Conservation (phyloP, 2,888 invertebrate species). For the Tiphia femorata region DNA sequence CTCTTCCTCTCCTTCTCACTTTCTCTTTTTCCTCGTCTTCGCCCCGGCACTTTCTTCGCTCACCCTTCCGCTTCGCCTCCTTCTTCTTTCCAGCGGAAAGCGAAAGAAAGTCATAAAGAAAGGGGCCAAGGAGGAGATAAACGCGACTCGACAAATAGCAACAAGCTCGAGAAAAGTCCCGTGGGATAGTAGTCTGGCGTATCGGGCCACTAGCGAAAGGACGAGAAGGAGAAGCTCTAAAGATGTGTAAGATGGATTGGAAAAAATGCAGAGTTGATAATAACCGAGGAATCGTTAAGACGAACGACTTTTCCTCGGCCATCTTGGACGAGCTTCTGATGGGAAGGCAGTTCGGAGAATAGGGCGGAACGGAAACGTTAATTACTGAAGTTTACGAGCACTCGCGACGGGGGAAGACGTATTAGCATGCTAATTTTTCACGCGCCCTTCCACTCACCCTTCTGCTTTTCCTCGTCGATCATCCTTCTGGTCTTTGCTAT, state of each 20-base stretch:
- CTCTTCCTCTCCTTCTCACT: conserved; percentile 28
- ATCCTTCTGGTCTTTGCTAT: background rate
- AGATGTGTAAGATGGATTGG: background rate
- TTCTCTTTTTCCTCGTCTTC: background rate
- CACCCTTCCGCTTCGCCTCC: conserved; percentile 6
- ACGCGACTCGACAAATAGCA: conserved; percentile 43
- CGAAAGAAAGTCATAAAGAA: conserved; percentile 34
- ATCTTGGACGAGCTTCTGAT: conserved; percentile 20
- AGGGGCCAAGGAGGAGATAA: conserved; percentile 31
- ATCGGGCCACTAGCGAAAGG: background rate
- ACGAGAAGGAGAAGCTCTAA: conserved; percentile 21
- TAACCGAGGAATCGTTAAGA: conserved; percentile 4
- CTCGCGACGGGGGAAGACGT: conserved; percentile 44
- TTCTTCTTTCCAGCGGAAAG: conserved; percentile 6
- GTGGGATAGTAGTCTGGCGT: too few relatives aligned
- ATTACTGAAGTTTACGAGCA: conserved; percentile 63
- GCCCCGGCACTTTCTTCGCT: conserved; percentile 2
- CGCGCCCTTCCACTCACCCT: background rate
- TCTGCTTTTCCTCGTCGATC: background rate
- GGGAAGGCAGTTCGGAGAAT: conserved; percentile 14
- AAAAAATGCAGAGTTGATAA: conserved; percentile 16
- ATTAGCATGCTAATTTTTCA: conserved; percentile 65
- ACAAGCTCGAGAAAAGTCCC: conserved; percentile 25
- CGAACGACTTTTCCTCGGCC: too few relatives aligned
- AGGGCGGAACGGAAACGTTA: conserved; percentile 47